Base-by-base conservation (phyloP, 2,888 invertebrate species). In the Sphecodes monilicornis region DNA sequence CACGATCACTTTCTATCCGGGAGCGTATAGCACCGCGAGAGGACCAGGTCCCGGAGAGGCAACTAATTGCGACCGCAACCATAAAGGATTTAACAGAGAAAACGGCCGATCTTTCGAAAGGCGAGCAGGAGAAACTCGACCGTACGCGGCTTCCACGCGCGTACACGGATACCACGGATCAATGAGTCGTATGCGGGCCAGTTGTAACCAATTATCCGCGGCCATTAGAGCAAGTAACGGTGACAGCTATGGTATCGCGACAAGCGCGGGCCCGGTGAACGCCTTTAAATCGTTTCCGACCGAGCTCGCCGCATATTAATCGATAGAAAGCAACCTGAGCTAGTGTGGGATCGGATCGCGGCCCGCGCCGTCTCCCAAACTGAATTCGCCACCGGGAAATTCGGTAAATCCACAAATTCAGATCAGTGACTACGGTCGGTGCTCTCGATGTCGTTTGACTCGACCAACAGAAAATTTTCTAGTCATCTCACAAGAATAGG, bases 301-400 rank as follows among this genome's bases (percentile, higher is more conserved):
- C 82, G 50, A 76, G 83, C 78, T 87, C 78, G 84, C 86, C 88
- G 91, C 91, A 88, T 91, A 92, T 92, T 92, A 91, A 92, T 91
- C 91, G 91, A 73, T 92, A 90, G 93, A 92, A 91, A 92, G 92
- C 88, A 84, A 81, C 66, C 70, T 46, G 10, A 36, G 36, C 72
- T 43, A 70, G 74, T 73, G 79, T 76, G 72, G 74, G 79, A 80
- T 73, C 80, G 78, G 41, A 41, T n/a, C 29, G 73, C 64, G 78
- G 57, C 72, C 74, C 64, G 4, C 6, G 73, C 57, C 57, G n/a
- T 32, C 29, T n/a, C 50, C 29, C 16, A 10, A 36, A 36, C 36
- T 22, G 32, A 32, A 13, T 13, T 26, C 26, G 26, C 22, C 13
- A 6, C 26, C 57, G 57, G 16, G 6, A 29, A 29, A 60, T 60